Evolutionary conservation across 2,797 vertebrate species (phyloP), one percentile per base, ranked within the genome.

Genomic region (Vipera ursinii): DNA sequence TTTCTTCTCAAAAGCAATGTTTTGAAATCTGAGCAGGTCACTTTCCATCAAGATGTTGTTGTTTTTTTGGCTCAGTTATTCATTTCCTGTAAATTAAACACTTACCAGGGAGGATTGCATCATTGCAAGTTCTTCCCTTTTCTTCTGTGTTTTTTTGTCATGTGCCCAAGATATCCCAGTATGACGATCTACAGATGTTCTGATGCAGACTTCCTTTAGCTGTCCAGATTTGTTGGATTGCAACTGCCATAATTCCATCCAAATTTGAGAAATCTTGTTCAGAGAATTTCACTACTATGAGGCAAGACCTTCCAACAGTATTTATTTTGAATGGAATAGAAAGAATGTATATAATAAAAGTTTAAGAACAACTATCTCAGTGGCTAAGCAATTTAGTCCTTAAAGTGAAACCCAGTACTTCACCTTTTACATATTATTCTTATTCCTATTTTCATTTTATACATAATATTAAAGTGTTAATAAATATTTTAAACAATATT

Each of bases 351-450:
- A 6, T 20, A 53, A 28, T 14, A 28, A 20, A 15, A 17, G 14
- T 90, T 92, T 93, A 91, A 91, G 15, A 51, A 87, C 22, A 91
- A 91, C 78, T 90, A 60, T 78, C 6, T 93, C 56, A 90, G 53
- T 87, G 85, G 32, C 61, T 87, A 90, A 82, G 17, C 9, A 12
- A 13, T 73, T 89, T 73, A 26, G 7, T 8, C 13, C n/a, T 89
- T 85, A 13, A 26, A 17, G 24, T 53, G 8, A 73, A 48, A 28
- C 15, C 3, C 28, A 87, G 48, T 73, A 61, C 22, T 65, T n/a
- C 32, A 57, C 26, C 9, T 59, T 53, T 38, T 59, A 14, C 73
- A 24, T 48, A 24, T 82, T 73, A 73, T 17, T 59, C 17, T 20
- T 82, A 82, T 82, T 82, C 3, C 24, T 82, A 78, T 48, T 15